Evolutionary conservation across 2,888 invertebrate species (phyloP).

Genomic region (Melinaea marsaeus): DNA sequence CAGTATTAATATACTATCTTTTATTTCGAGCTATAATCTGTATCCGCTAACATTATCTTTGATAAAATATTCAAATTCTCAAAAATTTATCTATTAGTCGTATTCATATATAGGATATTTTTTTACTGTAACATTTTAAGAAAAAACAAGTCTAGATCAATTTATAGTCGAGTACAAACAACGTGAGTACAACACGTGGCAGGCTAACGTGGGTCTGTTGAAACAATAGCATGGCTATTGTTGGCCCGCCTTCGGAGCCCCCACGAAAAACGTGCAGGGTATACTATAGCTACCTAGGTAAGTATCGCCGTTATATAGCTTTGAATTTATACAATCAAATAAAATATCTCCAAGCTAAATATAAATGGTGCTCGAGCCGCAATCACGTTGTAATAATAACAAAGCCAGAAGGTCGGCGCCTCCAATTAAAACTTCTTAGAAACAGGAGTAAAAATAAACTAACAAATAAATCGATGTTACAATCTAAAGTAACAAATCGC

Average conservation of each 20-base stretch:
- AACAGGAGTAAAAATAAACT: conserved; percentile 16
- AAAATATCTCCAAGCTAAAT: conserved; percentile 11
- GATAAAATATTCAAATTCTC: too few species aligned
- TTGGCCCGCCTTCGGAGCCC: conserved; percentile 37
- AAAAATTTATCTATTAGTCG: too few species aligned
- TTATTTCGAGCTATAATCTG: too few species aligned
- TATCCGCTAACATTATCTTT: too few species aligned
- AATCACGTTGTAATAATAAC: conserved; percentile 22
- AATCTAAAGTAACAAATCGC: neutral
- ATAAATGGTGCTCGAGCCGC: conserved; percentile 17
- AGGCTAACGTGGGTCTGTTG: conserved; percentile 40
- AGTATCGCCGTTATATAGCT: neutral
- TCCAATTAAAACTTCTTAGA: conserved; percentile 22
- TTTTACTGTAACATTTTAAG: neutral
- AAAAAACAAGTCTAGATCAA: neutral
- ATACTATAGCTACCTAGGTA: neutral
- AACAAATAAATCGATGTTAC: neutral
- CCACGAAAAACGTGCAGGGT: conserved; percentile 37
- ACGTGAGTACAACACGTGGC: conserved; percentile 48
- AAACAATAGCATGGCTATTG: conserved; percentile 44
- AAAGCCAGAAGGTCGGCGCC: conserved; percentile 21
- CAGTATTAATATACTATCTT: too few species aligned
- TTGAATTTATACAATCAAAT: neutral
- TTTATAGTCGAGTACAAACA: conserved; percentile 18
- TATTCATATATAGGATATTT: too few species aligned